These are phyloP conservation scores for Aldrovandia affinis DNA, from an alignment of 2,797 vertebrate genomes.

Conservation along the genomic window DNA sequence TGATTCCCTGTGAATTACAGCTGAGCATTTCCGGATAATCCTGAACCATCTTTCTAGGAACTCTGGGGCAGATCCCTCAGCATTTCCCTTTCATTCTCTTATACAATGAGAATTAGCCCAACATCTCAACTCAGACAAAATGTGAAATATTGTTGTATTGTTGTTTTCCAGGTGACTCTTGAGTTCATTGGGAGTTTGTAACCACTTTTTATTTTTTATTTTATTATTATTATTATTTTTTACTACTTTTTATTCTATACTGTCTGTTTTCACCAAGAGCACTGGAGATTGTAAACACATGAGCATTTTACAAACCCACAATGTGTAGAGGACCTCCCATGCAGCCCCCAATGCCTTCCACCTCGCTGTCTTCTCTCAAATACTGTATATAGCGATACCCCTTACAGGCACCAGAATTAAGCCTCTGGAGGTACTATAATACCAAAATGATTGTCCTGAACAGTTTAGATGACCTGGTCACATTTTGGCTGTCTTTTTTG, in stretches of 20 bases:
- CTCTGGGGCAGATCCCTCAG: background rate
- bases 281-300: slow-evolving; percentile 4
- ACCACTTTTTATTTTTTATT: background rate
- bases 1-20: slow-evolving; percentile 41
- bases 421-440: slow-evolving; percentile 28
- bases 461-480: slow-evolving; percentile 28
- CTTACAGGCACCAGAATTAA: slow-evolving; percentile 1
- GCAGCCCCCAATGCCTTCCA: slow-evolving; percentile 12
- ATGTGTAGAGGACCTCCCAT: slow-evolving; percentile 8
- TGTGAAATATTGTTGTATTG: background rate
- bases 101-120: background rate
- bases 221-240: background rate
- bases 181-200: background rate
- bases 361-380: background rate
- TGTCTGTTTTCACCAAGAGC: slow-evolving; percentile 15
- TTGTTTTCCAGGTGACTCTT: background rate
- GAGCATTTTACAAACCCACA: background rate
- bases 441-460: slow-evolving; percentile 21
- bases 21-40: slow-evolving; percentile 22
- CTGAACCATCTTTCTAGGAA: slow-evolving; percentile 3
- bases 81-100: background rate
- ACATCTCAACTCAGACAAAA: background rate
- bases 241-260: slow-evolving; percentile 10
- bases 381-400: background rate
- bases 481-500: slow-evolving; percentile 7